Percentiles rank a stretch among this genome's conserved stretches.
Evolutionary conservation across 2,797 vertebrate genomes (phyloP).

Genomic region (Notamacropus eugenii): DNA sequence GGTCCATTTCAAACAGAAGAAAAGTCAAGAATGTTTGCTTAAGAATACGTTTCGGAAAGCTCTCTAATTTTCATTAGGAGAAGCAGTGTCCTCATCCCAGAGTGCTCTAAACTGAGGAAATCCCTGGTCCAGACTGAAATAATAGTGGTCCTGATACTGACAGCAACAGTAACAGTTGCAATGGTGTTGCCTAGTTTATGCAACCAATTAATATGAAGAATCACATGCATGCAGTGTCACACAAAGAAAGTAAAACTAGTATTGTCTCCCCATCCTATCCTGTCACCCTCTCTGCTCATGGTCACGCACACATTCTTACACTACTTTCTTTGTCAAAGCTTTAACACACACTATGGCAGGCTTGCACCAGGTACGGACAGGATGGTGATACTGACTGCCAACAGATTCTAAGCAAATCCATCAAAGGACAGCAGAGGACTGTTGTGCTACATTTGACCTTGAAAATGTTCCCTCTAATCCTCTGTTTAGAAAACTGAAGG

Average conservation of each 20-base stretch:
- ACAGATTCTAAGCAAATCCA: not conserved
- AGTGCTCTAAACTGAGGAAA: not conserved
- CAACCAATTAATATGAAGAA: not conserved
- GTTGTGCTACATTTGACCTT: constrained; percentile 3
- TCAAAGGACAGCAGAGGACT: not conserved
- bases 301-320: not conserved
- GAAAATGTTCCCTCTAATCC: constrained; percentile 13
- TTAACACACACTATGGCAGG: not conserved
- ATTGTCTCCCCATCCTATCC: not conserved
- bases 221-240: not conserved
- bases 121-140: not conserved
- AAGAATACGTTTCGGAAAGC: not conserved
- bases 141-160: not conserved
- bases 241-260: not conserved
- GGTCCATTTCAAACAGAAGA: not conserved
- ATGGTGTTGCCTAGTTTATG: not conserved
- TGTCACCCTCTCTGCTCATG: not conserved
- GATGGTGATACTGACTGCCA: not conserved
- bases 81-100: not conserved
- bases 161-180: not conserved
- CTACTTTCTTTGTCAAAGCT: not conserved
- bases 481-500: constrained; percentile 6
- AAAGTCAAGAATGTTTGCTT: not conserved
- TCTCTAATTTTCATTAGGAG: not conserved
- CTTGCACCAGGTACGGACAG: not conserved